These are phyloP conservation scores for Scomber scombrus DNA, from an alignment of 2,113 vertebrate species.

Conservation along the genomic window DNA sequence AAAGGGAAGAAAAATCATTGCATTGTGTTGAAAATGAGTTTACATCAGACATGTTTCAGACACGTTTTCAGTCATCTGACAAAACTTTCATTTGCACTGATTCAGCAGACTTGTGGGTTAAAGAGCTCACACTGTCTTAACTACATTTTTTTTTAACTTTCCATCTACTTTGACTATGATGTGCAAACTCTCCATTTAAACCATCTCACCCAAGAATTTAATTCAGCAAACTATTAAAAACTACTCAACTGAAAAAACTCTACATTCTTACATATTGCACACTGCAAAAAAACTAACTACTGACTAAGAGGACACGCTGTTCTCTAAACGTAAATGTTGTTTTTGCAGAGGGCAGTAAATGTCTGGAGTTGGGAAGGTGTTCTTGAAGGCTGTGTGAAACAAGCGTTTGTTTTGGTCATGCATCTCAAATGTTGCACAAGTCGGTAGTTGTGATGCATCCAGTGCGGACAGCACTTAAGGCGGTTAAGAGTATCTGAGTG, in stretches of 20 bases:
- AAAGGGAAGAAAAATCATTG: background rate
- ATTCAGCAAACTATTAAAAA: too few species aligned
- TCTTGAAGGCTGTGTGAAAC: too few species aligned
- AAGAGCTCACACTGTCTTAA: background rate
- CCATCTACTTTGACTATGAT: background rate
- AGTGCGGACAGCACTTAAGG: background rate
- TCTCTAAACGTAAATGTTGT: too few species aligned
- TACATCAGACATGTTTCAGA: background rate
- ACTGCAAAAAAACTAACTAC: too few species aligned
- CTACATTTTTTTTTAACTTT: background rate
- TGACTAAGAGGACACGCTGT: background rate
- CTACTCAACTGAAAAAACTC: too few species aligned
- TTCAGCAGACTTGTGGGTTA: background rate
- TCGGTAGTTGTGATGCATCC: background rate
- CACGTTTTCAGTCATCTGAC: background rate
- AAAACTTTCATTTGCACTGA: background rate
- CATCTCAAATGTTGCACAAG: background rate
- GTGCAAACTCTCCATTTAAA: background rate
- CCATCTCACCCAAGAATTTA: background rate
- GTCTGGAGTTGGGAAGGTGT: too few species aligned
- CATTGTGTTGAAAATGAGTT: background rate
- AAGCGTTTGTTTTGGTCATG: too few species aligned
- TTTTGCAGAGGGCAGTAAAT: background rate
- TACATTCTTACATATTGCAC: background rate
- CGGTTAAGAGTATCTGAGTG: conserved; percentile 13